phyloP scores from a whole-genome alignment of 2,888 invertebrate species.

The Eupeodes latifasciatus region DNA sequence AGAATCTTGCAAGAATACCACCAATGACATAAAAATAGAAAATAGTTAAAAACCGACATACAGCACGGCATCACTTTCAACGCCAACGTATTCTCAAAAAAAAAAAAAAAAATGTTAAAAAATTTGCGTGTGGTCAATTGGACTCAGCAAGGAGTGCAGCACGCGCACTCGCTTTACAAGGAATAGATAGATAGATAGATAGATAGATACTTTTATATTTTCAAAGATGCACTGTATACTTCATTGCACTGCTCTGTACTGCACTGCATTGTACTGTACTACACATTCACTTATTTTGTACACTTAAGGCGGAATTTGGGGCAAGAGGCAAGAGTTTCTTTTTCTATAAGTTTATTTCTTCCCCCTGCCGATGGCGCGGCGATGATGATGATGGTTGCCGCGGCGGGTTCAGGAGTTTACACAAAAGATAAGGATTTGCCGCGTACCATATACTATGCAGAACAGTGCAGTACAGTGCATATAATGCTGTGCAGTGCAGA shows the following conservation, averaged over 20 bases:
- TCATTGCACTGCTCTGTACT: conserved; percentile 12
- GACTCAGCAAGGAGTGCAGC: conserved; percentile 32
- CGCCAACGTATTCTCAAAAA: conserved; percentile 57
- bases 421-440: conserved; percentile 56
- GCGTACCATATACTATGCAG: not conserved
- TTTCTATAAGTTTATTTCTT: conserved; percentile 28
- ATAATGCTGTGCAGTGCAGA: not conserved
- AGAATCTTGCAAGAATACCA: not conserved
- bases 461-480: too few species aligned
- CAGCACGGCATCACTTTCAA: conserved; percentile 72
- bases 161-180: conserved; percentile 38
- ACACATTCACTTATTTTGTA: conserved; percentile 48
- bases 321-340: conserved; percentile 44
- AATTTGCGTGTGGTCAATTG: conserved; percentile 72
- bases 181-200: not conserved
- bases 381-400: not conserved
- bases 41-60: conserved; percentile 20
- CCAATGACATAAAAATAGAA: conserved; percentile 2
- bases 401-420: conserved; percentile 53
- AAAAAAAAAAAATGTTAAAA: not conserved
- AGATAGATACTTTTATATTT: not conserved
- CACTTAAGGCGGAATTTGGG: conserved; percentile 63
- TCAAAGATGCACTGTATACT: conserved; percentile 26
- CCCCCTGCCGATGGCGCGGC: not conserved
- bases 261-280: conserved; percentile 19